phyloP scores from a whole-genome alignment of 2,113 vertebrate genomes.

The Gymnocephalus cernua region DNA sequence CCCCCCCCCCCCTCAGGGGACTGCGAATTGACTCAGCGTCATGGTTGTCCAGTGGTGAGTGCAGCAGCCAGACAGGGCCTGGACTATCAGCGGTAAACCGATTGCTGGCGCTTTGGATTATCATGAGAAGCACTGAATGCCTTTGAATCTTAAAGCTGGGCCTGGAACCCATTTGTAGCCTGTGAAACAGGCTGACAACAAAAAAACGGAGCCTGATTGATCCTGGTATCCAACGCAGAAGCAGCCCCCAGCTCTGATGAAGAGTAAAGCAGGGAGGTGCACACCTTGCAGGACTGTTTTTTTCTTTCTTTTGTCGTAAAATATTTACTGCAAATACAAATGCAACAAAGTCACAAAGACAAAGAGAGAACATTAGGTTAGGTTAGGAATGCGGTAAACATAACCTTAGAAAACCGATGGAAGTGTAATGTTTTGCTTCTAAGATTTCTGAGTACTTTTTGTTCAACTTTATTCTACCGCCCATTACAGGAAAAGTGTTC shows the following conservation, averaged over 20 bases:
- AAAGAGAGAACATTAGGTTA: background rate
- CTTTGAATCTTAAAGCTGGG: slow-evolving; percentile 76
- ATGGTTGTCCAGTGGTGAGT: slow-evolving; percentile 64
- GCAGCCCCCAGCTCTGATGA: slow-evolving; percentile 58
- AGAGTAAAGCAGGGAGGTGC: slow-evolving; percentile 50
- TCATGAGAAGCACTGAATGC: slow-evolving; percentile 71
- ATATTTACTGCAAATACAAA: slow-evolving; percentile 42
- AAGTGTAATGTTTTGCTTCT: slow-evolving; percentile 19
- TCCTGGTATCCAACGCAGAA: slow-evolving; percentile 62
- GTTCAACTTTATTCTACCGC: slow-evolving; percentile 4
- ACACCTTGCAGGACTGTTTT: slow-evolving; percentile 57
- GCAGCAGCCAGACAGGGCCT: slow-evolving; percentile 45
- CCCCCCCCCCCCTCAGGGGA: slow-evolving; percentile 47
- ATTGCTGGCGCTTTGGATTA: slow-evolving; percentile 80
- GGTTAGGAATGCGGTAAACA: background rate
- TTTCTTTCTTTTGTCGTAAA: slow-evolving; percentile 25
- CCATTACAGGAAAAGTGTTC: background rate
- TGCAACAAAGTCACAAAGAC: background rate
- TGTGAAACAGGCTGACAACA: slow-evolving; percentile 77
- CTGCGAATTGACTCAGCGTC: slow-evolving; percentile 75
- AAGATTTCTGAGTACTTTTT: slow-evolving; percentile 11
- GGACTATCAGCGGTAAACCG: slow-evolving; percentile 71
- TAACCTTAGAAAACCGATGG: background rate
- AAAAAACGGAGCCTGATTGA: slow-evolving; percentile 69
- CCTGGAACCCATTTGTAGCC: slow-evolving; percentile 78